These are phyloP conservation scores for Athalia circularis DNA, from an alignment of 2,888 invertebrate genomes.

Conservation along the genomic window DNA sequence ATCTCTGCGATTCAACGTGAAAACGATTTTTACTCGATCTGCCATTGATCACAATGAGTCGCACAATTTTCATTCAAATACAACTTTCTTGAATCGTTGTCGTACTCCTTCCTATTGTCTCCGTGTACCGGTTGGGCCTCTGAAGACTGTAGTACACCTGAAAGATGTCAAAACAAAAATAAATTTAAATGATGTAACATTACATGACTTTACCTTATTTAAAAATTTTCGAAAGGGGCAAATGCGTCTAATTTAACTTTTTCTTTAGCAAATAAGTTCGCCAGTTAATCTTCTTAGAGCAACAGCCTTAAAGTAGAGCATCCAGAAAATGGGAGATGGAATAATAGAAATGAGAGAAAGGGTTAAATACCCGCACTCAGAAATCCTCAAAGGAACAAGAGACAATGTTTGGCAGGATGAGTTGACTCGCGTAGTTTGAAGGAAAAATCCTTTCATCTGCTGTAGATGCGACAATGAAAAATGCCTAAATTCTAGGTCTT, in stretches of 20 bases:
- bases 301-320: not conserved
- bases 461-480: slow-evolving; percentile 1
- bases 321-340: not conserved
- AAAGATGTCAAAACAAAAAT: not conserved
- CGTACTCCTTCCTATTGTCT: slow-evolving; percentile 63
- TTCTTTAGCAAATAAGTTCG: too few relatives aligned
- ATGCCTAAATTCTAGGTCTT: not conserved
- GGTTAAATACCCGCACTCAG: not conserved
- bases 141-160: slow-evolving; percentile 70
- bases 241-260: too few relatives aligned
- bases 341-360: not conserved
- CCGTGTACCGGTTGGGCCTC: slow-evolving; percentile 66
- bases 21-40: not conserved
- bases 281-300: not conserved
- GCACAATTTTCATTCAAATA: slow-evolving; percentile 58
- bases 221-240: too few relatives aligned
- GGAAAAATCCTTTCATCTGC: not conserved
- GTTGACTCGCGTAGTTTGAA: not conserved
- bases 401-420: too few relatives aligned
- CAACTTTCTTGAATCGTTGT: slow-evolving; percentile 67
- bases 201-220: too few relatives aligned
- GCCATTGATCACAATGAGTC: too few relatives aligned
- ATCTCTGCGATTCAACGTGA: not conserved
- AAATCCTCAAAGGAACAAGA: not conserved
- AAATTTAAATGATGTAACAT: not conserved